phyloP scores from a whole-genome alignment of 2,797 vertebrate species.

The Peromyscus nudipes region DNA sequence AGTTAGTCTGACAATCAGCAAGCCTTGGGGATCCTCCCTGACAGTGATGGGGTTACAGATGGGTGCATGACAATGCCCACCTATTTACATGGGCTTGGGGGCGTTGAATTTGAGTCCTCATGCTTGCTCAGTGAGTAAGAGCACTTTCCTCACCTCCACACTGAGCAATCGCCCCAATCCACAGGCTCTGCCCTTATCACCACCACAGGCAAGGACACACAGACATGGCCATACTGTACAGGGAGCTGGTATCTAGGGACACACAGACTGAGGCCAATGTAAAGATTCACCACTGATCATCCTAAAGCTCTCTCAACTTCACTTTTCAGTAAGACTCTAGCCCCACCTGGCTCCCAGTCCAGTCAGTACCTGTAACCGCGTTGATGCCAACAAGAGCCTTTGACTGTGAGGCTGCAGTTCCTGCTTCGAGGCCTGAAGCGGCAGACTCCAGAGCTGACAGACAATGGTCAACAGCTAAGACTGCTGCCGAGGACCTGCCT shows the following conservation, averaged over 20 bases:
- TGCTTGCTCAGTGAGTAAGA: not conserved
- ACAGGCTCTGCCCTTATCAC: not conserved
- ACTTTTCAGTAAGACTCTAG: conserved; percentile 16
- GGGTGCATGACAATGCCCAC: not conserved
- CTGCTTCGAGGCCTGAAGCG: not conserved
- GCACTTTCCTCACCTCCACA: not conserved
- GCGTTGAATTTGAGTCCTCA: not conserved
- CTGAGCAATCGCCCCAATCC: not conserved
- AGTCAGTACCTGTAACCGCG: not conserved
- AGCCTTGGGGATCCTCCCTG: not conserved
- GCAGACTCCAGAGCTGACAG: not conserved
- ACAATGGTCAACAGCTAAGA: not conserved
- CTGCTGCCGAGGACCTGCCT: not conserved
- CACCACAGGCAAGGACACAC: not conserved
- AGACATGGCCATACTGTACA: not conserved
- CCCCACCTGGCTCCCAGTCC: not conserved
- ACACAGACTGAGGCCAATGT: not conserved
- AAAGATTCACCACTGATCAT: not conserved
- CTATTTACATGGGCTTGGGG: not conserved
- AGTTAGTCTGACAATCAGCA: not conserved
- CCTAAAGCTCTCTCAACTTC: conserved; percentile 36
- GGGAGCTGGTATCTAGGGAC: not conserved
- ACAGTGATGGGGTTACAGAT: not conserved
- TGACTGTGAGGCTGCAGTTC: not conserved
- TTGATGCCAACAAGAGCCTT: not conserved